These are phyloP conservation scores for Andrena flavipes DNA, from an alignment of 2,888 invertebrate genomes.

Conservation along the genomic window DNA sequence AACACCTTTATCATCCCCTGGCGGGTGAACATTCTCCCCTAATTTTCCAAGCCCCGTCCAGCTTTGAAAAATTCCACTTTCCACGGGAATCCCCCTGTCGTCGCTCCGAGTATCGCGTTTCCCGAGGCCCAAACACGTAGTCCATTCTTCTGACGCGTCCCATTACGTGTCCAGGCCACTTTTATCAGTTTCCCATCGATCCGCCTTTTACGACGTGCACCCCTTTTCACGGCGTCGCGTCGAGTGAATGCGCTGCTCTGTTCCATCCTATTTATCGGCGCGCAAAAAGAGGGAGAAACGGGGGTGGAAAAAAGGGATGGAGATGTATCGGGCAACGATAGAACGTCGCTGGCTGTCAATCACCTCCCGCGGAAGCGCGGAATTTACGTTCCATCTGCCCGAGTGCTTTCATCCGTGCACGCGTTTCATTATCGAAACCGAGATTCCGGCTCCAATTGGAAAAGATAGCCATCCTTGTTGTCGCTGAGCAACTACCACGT, in stretches of 20 bases:
- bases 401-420: slow-evolving; percentile 31
- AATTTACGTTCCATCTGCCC: slow-evolving; percentile 34
- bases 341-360: slow-evolving; percentile 58
- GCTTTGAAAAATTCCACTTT: slow-evolving; percentile 5
- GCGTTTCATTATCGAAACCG: slow-evolving; percentile 53
- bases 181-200: slow-evolving; percentile 42
- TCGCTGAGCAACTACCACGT: neutral
- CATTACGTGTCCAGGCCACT: slow-evolving; percentile 43
- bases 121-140: neutral
- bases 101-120: slow-evolving; percentile 16
- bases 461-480: slow-evolving; percentile 15
- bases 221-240: slow-evolving; percentile 30
- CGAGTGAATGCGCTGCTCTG: slow-evolving; percentile 22
- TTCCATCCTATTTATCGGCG: slow-evolving; percentile 36
- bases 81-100: neutral
- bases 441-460: slow-evolving; percentile 45
- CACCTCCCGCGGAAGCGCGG: slow-evolving; percentile 33
- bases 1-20: neutral
- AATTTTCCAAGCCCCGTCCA: neutral
- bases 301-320: no score
- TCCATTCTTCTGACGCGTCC: slow-evolving; percentile 16
- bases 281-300: neutral
- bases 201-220: slow-evolving; percentile 32
- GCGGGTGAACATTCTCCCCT: neutral
- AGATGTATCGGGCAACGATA: slow-evolving; percentile 9